Conservation (phyloP, 1,140 invertebrate genomes). For the Glossosoma conforme region DNA sequence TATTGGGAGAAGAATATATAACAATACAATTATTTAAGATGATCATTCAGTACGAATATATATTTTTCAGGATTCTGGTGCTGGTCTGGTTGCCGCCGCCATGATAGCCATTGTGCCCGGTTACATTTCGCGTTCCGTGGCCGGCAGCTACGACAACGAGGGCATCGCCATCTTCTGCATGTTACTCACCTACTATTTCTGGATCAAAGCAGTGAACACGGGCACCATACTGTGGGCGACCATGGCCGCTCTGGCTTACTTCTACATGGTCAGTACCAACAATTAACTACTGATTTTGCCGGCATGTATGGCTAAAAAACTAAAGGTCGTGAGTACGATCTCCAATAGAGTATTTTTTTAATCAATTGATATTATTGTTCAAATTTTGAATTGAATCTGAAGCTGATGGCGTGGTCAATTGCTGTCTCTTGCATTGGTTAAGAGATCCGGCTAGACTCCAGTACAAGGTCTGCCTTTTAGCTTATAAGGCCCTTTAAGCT, state of each 20-base stretch:
- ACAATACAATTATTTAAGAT: slow-evolving; percentile 1
- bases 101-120: slow-evolving; percentile 97
- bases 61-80: slow-evolving; percentile 71
- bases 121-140: slow-evolving; percentile 95
- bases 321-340: too few relatives aligned
- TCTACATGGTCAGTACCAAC: slow-evolving; percentile 94
- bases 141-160: slow-evolving; percentile 98
- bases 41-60: too few relatives aligned
- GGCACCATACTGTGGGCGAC: slow-evolving; percentile 90
- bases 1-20: slow-evolving; percentile 19
- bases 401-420: too few relatives aligned
- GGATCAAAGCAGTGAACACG: slow-evolving; percentile 97
- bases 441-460: too few relatives aligned
- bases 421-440: too few relatives aligned
- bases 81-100: slow-evolving; percentile 88
- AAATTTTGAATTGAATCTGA: too few relatives aligned
- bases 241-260: slow-evolving; percentile 88
- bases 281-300: too few relatives aligned
- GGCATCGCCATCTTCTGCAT: slow-evolving; percentile 99
- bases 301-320: too few relatives aligned
- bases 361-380: too few relatives aligned
- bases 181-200: slow-evolving; percentile 95
- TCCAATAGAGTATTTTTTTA: too few relatives aligned
- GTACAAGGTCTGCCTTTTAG: too few relatives aligned
- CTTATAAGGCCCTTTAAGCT: too few relatives aligned